Conservation (phyloP, 2,113 vertebrate genomes). For the Catharus minimus region DNA sequence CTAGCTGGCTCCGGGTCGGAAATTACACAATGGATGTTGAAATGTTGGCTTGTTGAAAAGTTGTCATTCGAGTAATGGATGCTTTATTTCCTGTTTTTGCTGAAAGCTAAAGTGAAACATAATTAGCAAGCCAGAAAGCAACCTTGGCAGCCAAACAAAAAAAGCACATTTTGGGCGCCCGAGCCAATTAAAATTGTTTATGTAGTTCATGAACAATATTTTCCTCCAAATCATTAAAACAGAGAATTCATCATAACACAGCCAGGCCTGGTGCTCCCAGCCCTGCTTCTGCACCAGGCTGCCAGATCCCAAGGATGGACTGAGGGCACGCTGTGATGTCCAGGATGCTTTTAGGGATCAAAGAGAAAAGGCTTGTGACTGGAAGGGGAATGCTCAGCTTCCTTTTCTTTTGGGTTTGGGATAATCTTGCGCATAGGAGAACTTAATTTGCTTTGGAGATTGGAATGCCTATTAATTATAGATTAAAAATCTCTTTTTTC, state of each 20-base stretch:
- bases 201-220: slow-evolving; percentile 72
- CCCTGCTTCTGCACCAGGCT: not conserved
- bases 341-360: not conserved
- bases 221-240: slow-evolving; percentile 70
- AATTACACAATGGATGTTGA: slow-evolving; percentile 84
- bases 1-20: slow-evolving; percentile 72
- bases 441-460: not conserved
- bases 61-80: slow-evolving; percentile 83
- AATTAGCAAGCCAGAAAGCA: slow-evolving; percentile 79
- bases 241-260: slow-evolving; percentile 52
- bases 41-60: slow-evolving; percentile 79
- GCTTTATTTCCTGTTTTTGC: slow-evolving; percentile 83
- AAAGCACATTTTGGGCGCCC: slow-evolving; percentile 75
- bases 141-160: slow-evolving; percentile 78
- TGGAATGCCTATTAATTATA: not conserved
- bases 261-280: not conserved
- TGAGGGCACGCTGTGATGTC: rapidly evolving
- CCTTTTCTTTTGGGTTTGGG: not conserved
- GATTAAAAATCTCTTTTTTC: not conserved
- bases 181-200: slow-evolving; percentile 82
- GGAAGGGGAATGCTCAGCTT: not conserved
- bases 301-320: not conserved
- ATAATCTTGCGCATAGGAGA: not conserved
- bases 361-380: not conserved
- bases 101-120: slow-evolving; percentile 75